Percentiles rank a stretch among this genome's conserved stretches.
phyloP scores from a whole-genome alignment of 2,797 vertebrate species.

The Hipposideros larvatus region DNA sequence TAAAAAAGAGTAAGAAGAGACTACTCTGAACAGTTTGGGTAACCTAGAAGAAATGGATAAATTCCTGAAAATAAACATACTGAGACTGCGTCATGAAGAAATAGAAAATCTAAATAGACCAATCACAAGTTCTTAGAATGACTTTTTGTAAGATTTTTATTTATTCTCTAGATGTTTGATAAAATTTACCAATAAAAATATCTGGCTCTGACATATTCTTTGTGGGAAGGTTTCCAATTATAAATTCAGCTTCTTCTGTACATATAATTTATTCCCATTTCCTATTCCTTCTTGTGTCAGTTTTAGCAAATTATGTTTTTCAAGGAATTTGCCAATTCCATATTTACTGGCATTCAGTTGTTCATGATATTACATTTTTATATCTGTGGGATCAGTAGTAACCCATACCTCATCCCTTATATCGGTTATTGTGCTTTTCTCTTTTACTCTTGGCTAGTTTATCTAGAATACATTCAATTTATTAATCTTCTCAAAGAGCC shows the following conservation, averaged over 20 bases:
- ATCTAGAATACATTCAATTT: background rate
- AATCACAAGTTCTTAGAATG: background rate
- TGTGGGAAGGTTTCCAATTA: background rate
- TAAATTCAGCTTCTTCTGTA: background rate
- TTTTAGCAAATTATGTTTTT: background rate
- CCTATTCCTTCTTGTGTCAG: background rate
- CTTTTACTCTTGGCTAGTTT: background rate
- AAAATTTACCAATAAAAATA: background rate
- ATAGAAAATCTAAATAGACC: background rate
- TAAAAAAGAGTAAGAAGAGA: background rate
- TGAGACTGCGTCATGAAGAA: background rate
- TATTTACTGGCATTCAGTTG: background rate
- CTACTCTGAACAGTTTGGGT: background rate
- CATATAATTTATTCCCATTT: background rate
- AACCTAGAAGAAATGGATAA: background rate
- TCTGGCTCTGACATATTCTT: background rate
- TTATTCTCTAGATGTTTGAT: background rate
- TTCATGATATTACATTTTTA: background rate
- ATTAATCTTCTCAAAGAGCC: background rate
- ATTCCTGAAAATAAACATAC: background rate
- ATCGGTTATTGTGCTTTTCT: background rate
- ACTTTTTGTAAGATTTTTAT: background rate
- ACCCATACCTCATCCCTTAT: background rate
- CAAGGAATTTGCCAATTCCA: background rate
- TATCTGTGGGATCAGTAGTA: too few species aligned